Evolutionary conservation across 2,888 invertebrate species (phyloP).

Genomic region (Drosophila helvetica): DNA sequence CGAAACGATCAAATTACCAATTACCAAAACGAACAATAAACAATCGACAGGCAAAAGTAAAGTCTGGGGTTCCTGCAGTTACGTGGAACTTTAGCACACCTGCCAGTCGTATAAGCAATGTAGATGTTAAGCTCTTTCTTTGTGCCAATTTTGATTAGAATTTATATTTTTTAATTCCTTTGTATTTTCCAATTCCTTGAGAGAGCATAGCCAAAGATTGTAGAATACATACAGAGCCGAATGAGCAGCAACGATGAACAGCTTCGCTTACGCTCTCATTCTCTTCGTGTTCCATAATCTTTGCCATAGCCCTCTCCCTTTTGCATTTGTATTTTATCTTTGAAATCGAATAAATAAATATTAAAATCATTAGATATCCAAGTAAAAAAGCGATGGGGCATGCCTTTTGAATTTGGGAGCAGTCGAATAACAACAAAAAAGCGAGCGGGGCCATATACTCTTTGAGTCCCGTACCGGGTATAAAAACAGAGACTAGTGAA

Average conservation of each 20-base stretch:
- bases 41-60: conserved; percentile 37
- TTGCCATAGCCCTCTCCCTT: background rate
- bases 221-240: too few species aligned
- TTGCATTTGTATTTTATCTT: background rate
- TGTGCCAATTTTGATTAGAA: conserved; percentile 59
- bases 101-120: conserved; percentile 55
- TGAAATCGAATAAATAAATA: conserved; percentile 20
- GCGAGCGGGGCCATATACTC: too few species aligned
- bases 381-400: background rate
- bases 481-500: too few species aligned
- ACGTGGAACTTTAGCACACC: conserved; percentile 16
- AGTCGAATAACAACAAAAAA: too few species aligned
- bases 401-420: background rate
- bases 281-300: background rate
- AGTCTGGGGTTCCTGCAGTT: conserved; percentile 16
- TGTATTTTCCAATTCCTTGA: conserved; percentile 8
- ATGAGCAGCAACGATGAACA: too few species aligned
- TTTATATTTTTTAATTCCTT: background rate
- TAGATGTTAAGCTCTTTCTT: conserved; percentile 12
- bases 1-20: conserved; percentile 64
- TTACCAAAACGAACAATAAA: conserved; percentile 48
- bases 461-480: too few species aligned
- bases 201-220: background rate
- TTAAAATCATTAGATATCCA: background rate
- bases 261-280: too few species aligned